Conservation (phyloP, 1,140 invertebrate species). For the Tigriopus japonicus region DNA sequence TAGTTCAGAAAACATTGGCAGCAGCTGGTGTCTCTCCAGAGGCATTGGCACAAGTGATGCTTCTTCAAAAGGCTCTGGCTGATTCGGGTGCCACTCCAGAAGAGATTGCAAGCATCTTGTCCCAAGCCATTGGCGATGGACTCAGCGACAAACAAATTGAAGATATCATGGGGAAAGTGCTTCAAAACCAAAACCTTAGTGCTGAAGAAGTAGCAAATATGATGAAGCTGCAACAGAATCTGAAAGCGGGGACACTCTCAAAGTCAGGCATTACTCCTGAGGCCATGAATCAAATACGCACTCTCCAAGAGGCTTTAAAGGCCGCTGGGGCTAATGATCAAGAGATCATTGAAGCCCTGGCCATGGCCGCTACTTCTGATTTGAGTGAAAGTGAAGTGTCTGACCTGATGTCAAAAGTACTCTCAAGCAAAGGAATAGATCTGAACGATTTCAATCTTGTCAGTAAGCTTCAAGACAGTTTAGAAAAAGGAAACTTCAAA, state of each 20-base stretch:
- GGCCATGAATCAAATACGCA: too few species aligned
- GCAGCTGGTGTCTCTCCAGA: slow-evolving; percentile 10
- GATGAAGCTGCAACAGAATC: not conserved
- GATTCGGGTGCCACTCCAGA: slow-evolving; percentile 7
- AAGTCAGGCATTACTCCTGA: too few species aligned
- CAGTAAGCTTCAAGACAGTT: too few species aligned
- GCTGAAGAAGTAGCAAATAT: slow-evolving; percentile 2
- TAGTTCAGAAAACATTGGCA: slow-evolving; percentile 8
- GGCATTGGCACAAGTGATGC: slow-evolving; percentile 5
- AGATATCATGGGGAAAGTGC: not conserved
- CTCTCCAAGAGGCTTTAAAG: slow-evolving; percentile 2
- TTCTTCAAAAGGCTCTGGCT: slow-evolving; percentile 3
- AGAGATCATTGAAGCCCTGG: not conserved
- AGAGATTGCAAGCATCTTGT: not conserved
- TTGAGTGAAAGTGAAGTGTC: too few species aligned
- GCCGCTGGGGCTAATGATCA: not conserved
- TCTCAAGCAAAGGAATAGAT: too few species aligned
- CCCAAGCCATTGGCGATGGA: not conserved
- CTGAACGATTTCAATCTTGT: too few species aligned
- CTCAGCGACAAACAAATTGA: not conserved
- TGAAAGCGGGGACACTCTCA: not conserved
- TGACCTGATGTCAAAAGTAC: too few species aligned
- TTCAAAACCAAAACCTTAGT: not conserved
- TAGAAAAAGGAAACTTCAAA: too few species aligned
- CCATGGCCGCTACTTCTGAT: not conserved